Conservation (phyloP, 2,888 invertebrate genomes). For the Metacarcinus magister region DNA sequence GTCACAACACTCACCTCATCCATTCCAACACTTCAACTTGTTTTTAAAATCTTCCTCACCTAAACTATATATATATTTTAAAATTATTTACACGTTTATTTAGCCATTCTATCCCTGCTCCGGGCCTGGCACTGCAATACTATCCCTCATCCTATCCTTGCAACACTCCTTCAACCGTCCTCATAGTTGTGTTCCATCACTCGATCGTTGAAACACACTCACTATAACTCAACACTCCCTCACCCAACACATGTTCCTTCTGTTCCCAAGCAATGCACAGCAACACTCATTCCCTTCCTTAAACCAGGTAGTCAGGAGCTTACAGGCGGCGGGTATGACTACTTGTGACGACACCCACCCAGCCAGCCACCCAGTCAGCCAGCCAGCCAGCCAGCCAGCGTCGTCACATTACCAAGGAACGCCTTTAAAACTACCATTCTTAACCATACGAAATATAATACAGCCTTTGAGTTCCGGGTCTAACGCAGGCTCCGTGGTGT, state of each 20-base stretch:
- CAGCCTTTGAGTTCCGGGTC: not conserved
- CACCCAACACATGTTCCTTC: not conserved
- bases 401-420: too few relatives aligned
- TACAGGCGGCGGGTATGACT: too few relatives aligned
- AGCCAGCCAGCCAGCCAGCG: too few relatives aligned
- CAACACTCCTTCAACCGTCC: not conserved
- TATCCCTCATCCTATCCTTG: not conserved
- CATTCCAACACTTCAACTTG: too few relatives aligned
- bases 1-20: not conserved
- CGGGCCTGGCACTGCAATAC: not conserved
- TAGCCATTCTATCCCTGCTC: not conserved
- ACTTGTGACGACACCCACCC: too few relatives aligned
- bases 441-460: not conserved
- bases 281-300: not conserved
- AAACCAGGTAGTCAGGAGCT: not conserved
- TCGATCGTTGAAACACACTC: not conserved
- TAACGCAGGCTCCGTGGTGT: not conserved
- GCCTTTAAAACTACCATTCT: too few relatives aligned
- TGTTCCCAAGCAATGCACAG: not conserved
- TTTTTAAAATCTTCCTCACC: too few relatives aligned
- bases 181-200: not conserved
- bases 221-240: not conserved
- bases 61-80: not conserved
- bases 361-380: too few relatives aligned
- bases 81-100: not conserved